Evolutionary conservation across 1,140 invertebrate species (phyloP).

Genomic region (Drosophila bipectinata): DNA sequence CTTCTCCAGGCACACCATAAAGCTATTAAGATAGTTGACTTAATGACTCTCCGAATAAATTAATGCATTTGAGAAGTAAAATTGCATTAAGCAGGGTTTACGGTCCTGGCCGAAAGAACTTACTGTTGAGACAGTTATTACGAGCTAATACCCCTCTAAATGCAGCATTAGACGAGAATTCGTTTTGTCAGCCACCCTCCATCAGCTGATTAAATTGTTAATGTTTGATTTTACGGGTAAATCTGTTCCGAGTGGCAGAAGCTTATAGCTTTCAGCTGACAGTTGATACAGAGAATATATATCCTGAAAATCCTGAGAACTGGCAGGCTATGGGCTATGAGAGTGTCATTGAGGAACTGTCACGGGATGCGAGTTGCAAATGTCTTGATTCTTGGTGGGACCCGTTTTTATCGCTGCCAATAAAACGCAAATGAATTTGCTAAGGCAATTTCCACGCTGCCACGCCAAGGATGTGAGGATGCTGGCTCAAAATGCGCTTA

Average conservation of each 20-base stretch:
- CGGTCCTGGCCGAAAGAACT: neutral
- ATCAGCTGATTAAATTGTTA: conserved; percentile 51
- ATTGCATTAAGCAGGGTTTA: neutral
- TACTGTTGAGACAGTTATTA: conserved; percentile 3
- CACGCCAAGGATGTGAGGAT: conserved; percentile 26
- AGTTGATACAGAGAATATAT: too few relatives aligned
- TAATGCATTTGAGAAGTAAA: neutral
- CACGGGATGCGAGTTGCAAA: conserved; percentile 13
- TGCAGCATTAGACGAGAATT: conserved; percentile 24
- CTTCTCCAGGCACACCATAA: neutral
- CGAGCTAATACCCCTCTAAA: conserved; percentile 5
- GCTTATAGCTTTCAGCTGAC: neutral
- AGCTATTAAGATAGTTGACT: conserved; percentile 4
- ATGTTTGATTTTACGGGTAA: conserved; percentile 43
- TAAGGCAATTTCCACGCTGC: conserved; percentile 41
- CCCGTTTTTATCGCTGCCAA: conserved; percentile 54
- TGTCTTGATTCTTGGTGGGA: conserved; percentile 34
- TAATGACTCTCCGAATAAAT: neutral
- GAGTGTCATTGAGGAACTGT: conserved; percentile 18
- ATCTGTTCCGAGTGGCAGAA: conserved; percentile 15
- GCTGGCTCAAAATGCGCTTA: conserved; percentile 61
- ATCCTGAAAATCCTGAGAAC: neutral
- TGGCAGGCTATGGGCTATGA: conserved; percentile 2
- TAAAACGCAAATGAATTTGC: conserved; percentile 71
- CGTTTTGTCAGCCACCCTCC: conserved; percentile 48